Base-by-base conservation (phyloP, 37 sponge, comb jelly and placozoan genomes). In the Haliclona indistincta region DNA sequence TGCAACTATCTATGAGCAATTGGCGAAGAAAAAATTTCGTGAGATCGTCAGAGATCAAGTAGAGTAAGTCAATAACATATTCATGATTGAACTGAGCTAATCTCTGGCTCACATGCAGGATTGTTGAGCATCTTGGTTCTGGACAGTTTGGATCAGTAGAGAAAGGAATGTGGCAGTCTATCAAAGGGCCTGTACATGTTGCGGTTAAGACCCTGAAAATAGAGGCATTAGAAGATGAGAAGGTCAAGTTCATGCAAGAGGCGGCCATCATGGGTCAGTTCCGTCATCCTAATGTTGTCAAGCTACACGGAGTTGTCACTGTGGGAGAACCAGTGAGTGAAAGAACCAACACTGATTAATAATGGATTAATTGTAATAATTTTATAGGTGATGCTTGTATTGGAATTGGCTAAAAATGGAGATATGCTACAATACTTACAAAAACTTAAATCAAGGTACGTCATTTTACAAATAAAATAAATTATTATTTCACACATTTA, bases 241-340 rank as follows among this genome's bases (percentile, higher is more conserved):
- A 54, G 36, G 58, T 88, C 55, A 70, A 69, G 67, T 88, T 88
- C 65, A 77, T 88, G 22, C 82, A 82, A 67, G 88, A 88, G 60
- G 88, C 74, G 55, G 88, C 83, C 71, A 88, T 88, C 58, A 88
- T 88, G 88, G 82, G 88, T 35, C 88, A 88, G 78, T 88, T 88
- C 43, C 33, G 29, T 23, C 82, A 88, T 44, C 82, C 77, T 28
- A 88, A 88, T 65, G 81, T 88, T 44, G 77, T 88, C 60, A 81
- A 63, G 19, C 66, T 88, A n/a, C 47, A 88, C 64, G 88, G 88
- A 54, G 44, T 87, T 26, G 78, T 77, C 51, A 82, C 88, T 5
- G 58, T 25, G 23, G 75, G 49, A 28, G 68, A 74, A 55, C 74
- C 86, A 38, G 86, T 86, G 47, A 60, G 75, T 79, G 33, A 4